Evolutionary conservation across 1,140 invertebrate genomes (phyloP).

Genomic region (Pollicipes pollicipes): DNA sequence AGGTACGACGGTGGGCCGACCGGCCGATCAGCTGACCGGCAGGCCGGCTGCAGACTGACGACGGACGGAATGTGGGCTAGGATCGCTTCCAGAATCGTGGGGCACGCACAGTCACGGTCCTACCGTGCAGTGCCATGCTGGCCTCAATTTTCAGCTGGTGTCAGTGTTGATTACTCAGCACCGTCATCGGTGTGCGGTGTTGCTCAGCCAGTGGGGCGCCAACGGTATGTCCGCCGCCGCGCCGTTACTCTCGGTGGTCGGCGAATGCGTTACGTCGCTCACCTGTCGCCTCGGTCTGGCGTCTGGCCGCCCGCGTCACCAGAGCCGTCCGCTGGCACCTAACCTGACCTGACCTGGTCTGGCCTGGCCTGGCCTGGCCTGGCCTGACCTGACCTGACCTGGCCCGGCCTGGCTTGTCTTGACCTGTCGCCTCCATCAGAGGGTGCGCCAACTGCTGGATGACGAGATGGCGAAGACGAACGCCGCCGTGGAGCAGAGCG

Average conservation of each 20-base stretch:
- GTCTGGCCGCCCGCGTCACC: too few relatives aligned
- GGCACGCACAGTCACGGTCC: too few relatives aligned
- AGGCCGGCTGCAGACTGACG: slow-evolving; percentile 19
- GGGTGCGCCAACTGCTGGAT: slow-evolving; percentile 59
- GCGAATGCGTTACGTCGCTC: too few relatives aligned
- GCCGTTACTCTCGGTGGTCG: too few relatives aligned
- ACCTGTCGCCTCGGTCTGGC: not conserved
- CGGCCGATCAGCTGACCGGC: too few relatives aligned
- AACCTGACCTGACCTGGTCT: not conserved
- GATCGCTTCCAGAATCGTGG: too few relatives aligned
- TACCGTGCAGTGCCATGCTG: too few relatives aligned
- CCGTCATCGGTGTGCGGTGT: too few relatives aligned
- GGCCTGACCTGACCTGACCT: not conserved
- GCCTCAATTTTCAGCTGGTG: not conserved
- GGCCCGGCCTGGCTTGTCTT: not conserved
- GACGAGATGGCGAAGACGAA: slow-evolving; percentile 59
- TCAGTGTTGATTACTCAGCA: too few relatives aligned
- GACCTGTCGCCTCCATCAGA: slow-evolving; percentile 16
- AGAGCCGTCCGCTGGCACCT: not conserved
- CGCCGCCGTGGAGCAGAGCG: slow-evolving; percentile 43
- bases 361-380: not conserved
- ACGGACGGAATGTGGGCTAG: too few relatives aligned
- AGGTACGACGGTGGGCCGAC: slow-evolving; percentile 26
- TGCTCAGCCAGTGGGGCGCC: too few relatives aligned
- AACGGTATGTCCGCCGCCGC: too few relatives aligned